Conservation (phyloP, 2,888 invertebrate genomes). For the Creontiades dilutus region DNA sequence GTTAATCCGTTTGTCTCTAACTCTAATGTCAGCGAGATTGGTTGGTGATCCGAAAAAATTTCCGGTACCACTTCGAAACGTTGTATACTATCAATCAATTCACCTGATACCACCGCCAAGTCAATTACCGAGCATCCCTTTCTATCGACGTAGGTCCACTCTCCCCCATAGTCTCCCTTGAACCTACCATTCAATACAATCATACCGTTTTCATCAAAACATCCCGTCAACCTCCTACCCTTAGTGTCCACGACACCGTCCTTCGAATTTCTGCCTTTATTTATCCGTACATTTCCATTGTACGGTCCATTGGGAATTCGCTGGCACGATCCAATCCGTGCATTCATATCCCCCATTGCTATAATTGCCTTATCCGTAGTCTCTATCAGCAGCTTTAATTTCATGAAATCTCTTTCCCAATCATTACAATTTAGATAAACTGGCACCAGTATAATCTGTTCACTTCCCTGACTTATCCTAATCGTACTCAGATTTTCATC, state of each 20-base stretch:
- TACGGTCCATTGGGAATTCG: not conserved
- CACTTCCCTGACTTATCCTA: not conserved
- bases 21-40: not conserved
- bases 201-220: not conserved
- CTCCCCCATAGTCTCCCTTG: constrained; percentile 3
- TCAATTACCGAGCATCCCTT: constrained; percentile 37
- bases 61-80: constrained; percentile 27
- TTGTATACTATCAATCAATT: not conserved
- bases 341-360: not conserved
- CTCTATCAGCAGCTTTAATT: not conserved
- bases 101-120: not conserved
- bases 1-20: not conserved
- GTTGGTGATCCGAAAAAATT: constrained; percentile 45
- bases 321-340: not conserved
- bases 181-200: constrained; percentile 34
- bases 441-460: constrained; percentile 49
- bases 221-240: not conserved
- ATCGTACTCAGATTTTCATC: not conserved
- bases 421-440: constrained; percentile 47
- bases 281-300: not conserved
- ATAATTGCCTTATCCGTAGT: not conserved
- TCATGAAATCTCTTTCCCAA: constrained; percentile 40
- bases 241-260: not conserved
- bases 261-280: not conserved
- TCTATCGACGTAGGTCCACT: not conserved